Evolutionary conservation across 2,113 vertebrate species (phyloP).

Genomic region (Xerus inauris): DNA sequence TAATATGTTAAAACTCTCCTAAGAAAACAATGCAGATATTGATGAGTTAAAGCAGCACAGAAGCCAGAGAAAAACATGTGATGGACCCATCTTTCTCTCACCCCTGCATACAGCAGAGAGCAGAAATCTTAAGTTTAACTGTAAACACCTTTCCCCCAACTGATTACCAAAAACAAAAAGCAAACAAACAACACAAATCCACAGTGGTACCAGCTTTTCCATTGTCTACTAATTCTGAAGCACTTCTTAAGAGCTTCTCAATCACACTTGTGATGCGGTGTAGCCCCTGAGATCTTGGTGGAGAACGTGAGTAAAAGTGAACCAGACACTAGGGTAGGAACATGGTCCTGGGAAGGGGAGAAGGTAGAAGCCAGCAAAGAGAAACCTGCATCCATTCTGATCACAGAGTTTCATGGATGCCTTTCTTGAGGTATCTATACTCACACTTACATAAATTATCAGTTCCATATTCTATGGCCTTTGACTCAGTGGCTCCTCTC

Average conservation of each 20-base stretch:
- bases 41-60: not conserved
- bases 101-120: not conserved
- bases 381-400: not conserved
- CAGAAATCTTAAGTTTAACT: not conserved
- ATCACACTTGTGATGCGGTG: not conserved
- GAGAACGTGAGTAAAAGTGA: not conserved
- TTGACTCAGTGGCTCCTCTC: not conserved
- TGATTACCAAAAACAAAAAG: not conserved
- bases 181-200: not conserved
- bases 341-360: not conserved
- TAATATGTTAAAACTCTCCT: not conserved
- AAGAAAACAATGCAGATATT: not conserved
- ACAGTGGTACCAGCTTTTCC: not conserved
- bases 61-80: not conserved
- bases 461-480: not conserved
- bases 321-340: not conserved
- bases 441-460: not conserved
- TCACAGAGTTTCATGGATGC: not conserved
- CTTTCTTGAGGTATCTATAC: not conserved
- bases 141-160: not conserved
- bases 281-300: not conserved
- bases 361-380: not conserved
- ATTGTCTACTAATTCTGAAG: not conserved
- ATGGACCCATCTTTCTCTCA: not conserved
- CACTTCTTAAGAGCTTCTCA: not conserved